Base-by-base conservation (phyloP, 2,888 invertebrate species). In the Erpobdella octoculata region DNA sequence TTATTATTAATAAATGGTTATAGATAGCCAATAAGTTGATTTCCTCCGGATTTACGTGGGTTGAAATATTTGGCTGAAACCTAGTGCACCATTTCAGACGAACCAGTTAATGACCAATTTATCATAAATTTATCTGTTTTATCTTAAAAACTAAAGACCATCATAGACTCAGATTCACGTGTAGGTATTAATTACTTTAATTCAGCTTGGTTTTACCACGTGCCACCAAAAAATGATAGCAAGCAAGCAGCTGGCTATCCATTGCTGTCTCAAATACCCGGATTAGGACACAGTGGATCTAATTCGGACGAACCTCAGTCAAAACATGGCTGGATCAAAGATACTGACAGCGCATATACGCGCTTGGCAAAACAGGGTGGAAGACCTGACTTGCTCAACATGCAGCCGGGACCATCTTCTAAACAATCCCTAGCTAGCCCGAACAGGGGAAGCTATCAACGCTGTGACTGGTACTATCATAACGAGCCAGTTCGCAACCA, bases 391-490 rank as follows among this genome's bases (percentile, higher is more conserved):
- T 46, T 69, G 21, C 69, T 69, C 2, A 69, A 69, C 35, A 69
- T 69, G 69, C 46, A 33, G 33, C 69, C 69, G 15, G 28, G 69
- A 37, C 18, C 35, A 36, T 21, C 53, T 15, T 41, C 46, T 35
- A 35, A 21, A 69, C 33, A 18, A 3, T 35, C 69, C 25, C 1
- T 35, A n/a, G n/a, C 15, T 37, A 33, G 12, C 18, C 25, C 28
- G 15, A 8, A 8, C 28, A 25, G 64, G 35, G 12, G 18, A n/a
- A 58, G 21, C n/a, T 58, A 69, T 46, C 21, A 69, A 37, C 38
- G 69, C n/a, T 69, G 69, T 35, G 69, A 69, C 58, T 69, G 69
- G 69, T 69, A 69, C 35, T 69, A 69, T 37, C 69, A 69, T 35
- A 31, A 53, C 15, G 1, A 21, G 28, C 21, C 18, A 53, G 53